phyloP scores from a whole-genome alignment of 92 coral and sea anemone genomes.

The Plumapathes pennacea region DNA sequence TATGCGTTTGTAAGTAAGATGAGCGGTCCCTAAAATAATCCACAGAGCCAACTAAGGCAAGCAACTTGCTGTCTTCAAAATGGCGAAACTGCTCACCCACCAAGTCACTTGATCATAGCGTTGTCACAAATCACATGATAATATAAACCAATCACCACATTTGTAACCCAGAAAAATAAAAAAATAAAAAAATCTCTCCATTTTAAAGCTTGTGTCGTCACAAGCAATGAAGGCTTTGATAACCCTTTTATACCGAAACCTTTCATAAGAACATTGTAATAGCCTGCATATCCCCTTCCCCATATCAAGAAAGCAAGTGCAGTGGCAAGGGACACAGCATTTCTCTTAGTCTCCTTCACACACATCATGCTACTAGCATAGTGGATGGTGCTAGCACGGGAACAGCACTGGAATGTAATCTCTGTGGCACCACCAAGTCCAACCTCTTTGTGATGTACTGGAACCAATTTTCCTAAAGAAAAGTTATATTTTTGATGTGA shows the following conservation, averaged over 20 bases:
- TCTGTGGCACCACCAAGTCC: constrained; percentile 28
- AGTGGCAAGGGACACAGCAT: constrained; percentile 16
- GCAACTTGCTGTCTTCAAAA: too few relatives aligned
- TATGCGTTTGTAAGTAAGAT: too few relatives aligned
- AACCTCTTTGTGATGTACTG: constrained; percentile 3
- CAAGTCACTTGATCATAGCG: too few relatives aligned
- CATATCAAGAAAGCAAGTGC: constrained; percentile 19
- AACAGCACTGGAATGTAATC: constrained; percentile 2
- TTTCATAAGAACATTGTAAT: constrained; percentile 4
- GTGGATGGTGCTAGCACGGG: constrained; percentile 7
- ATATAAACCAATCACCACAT: too few relatives aligned
- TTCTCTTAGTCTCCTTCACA: constrained; percentile 11
- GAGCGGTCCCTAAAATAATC: too few relatives aligned
- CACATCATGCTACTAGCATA: constrained; percentile 40
- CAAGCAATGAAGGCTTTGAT: not conserved
- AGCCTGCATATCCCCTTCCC: constrained; percentile 15
- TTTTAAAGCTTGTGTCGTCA: too few relatives aligned
- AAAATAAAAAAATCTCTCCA: too few relatives aligned
- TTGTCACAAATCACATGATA: too few relatives aligned
- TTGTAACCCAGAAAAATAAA: too few relatives aligned
- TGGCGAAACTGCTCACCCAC: too few relatives aligned
- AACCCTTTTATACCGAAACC: constrained; percentile 14
- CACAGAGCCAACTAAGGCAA: too few relatives aligned
- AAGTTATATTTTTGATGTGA: too few relatives aligned
- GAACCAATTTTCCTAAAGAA: not conserved